phyloP scores from a whole-genome alignment of 2,888 invertebrate species.

The Morpho achilles region DNA sequence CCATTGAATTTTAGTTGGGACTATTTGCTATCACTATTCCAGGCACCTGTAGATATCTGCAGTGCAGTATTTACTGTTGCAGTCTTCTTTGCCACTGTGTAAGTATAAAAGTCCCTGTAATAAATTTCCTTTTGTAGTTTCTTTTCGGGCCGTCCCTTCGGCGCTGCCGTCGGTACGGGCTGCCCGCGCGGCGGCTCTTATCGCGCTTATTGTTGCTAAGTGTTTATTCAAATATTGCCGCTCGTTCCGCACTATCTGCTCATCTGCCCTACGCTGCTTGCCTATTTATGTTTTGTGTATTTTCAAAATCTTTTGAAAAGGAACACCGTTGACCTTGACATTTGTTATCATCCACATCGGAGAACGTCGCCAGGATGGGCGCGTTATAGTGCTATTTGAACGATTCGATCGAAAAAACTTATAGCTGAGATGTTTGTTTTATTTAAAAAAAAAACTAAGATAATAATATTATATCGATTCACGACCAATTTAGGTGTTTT shows the following conservation, averaged over 20 bases:
- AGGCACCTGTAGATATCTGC: too few relatives aligned
- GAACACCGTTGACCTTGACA: background rate
- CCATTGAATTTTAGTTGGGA: too few relatives aligned
- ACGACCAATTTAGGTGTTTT: slow-evolving; percentile 14
- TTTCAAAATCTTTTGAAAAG: background rate
- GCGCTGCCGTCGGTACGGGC: slow-evolving; percentile 27
- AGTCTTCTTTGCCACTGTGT: too few relatives aligned
- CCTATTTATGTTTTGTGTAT: slow-evolving; percentile 16
- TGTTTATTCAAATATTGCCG: slow-evolving; percentile 60
- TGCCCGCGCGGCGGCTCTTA: slow-evolving; percentile 47
- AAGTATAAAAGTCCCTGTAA: too few relatives aligned
- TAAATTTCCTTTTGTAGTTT: background rate
- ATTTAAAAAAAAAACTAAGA: background rate
- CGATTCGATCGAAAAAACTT: background rate
- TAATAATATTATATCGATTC: slow-evolving; percentile 1
- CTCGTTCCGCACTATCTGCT: slow-evolving; percentile 38
- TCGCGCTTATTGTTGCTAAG: slow-evolving; percentile 65
- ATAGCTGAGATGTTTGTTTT: slow-evolving; percentile 1
- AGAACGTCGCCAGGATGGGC: too few relatives aligned
- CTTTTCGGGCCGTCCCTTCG: background rate
- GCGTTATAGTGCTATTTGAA: too few relatives aligned
- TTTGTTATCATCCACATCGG: too few relatives aligned
- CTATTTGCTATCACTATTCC: too few relatives aligned
- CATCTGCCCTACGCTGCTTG: slow-evolving; percentile 35
- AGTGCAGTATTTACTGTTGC: too few relatives aligned